These are phyloP conservation scores for Silurus lanzhouensis DNA, from an alignment of 2,797 vertebrate genomes.

Conservation along the genomic window DNA sequence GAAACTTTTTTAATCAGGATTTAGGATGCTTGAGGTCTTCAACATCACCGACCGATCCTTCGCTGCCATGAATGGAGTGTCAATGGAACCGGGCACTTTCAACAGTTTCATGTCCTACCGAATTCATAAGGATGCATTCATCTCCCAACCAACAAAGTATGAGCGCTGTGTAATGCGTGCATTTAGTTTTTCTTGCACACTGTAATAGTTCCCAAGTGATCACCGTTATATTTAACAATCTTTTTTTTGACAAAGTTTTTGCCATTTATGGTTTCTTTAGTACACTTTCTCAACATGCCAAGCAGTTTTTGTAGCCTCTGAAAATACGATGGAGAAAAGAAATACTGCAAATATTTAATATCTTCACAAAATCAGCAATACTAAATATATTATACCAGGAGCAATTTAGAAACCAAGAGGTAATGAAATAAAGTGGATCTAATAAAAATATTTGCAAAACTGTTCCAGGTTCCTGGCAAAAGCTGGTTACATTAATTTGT, in stretches of 20 bases:
- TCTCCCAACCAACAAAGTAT: conserved; percentile 90
- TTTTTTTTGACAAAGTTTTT: not conserved
- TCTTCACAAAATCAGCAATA: not conserved
- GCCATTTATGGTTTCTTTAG: not conserved
- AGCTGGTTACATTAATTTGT: conserved; percentile 60
- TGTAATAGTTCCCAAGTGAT: conserved; percentile 53
- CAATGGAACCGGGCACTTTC: conserved; percentile 93
- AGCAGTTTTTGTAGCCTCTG: not conserved
- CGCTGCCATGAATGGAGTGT: conserved; percentile 88
- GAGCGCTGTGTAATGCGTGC: conserved; percentile 14
- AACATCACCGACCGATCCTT: conserved; percentile 94
- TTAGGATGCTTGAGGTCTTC: conserved; percentile 97
- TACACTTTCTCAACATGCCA: not conserved
- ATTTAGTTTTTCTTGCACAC: conserved; percentile 44
- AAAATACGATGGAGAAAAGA: not conserved
- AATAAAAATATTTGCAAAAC: conserved; percentile 52
- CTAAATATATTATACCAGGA: conserved; percentile 9
- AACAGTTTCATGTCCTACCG: conserved; percentile 91
- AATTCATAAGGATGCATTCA: conserved; percentile 91
- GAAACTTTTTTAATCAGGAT: conserved; percentile 73
- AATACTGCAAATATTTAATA: not conserved
- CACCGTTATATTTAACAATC: conserved; percentile 10
- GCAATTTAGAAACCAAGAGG: conserved; percentile 38
- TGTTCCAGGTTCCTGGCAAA: conserved; percentile 43
- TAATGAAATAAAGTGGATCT: conserved; percentile 47